Base-by-base conservation (phyloP, 1,140 invertebrate species). In the Hyphantria cunea region DNA sequence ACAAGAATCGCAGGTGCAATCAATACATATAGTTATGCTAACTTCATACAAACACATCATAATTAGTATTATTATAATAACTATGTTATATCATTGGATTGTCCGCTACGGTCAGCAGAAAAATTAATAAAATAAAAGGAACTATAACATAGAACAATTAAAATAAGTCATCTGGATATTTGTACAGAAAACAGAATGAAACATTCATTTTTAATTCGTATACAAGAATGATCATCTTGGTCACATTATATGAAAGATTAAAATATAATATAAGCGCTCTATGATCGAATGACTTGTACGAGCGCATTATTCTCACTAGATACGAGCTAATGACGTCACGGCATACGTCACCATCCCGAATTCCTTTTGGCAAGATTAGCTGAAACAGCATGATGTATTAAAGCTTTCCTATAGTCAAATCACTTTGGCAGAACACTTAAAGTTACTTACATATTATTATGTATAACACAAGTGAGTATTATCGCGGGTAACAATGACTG, bases 171-270 rank as follows among this genome's bases (percentile, higher is more conserved):
- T 25, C 51, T 51, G 13, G 17, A 62, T 53, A 62, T 70, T 66
- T 70, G 68, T 70, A 70, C 68, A 70, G 63, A 68, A 60, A 62
- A 39, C 6, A 33, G 17, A 25, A 70, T 55, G 60, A 60, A 70
- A 66, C 62, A 53, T 66, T 42, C 56, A 53, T 63, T 51, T 6
- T 10, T 63, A 62, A 61, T 65, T 70, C 64, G 64, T 66, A 70
- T 70, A 70, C 68, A 60, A 58, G 45, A 47, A 60, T 51, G 48
- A 15, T 44, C 17, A 25, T 50, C 56, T 50, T 50, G 48, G 56
- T 60, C 48, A 50, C 14, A 4, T 37, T 51, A 14, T 32, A 17
- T 51, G 47, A 44, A 42, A 32, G 10, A 32, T 15, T 11, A 47
- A 50, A 50, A 50, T 51, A 60, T 33, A 42, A 49, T 51, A 42